Conservation (phyloP, 1,140 invertebrate genomes). For the Trissolcus basalis region DNA sequence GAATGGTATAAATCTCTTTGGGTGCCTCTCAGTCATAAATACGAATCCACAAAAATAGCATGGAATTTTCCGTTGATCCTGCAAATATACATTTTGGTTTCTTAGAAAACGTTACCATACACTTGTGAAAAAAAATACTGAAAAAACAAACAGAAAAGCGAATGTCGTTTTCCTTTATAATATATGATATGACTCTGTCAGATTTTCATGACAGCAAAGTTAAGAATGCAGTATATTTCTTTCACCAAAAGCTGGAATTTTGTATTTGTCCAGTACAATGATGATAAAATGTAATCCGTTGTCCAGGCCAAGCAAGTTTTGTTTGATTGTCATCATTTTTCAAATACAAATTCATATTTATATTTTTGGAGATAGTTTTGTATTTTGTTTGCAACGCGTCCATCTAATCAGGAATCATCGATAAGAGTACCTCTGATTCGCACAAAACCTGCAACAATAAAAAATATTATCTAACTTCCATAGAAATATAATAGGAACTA, state of each 20-base stretch:
- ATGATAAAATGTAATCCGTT: too few relatives aligned
- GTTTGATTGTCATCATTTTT: too few relatives aligned
- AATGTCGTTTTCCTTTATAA: constrained; percentile 26
- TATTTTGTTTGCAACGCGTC: not conserved
- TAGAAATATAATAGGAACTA: constrained; percentile 50
- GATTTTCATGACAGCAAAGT: constrained; percentile 22
- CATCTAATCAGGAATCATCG: constrained; percentile 3
- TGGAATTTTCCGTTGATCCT: constrained; percentile 20
- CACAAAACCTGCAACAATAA: constrained; percentile 12
- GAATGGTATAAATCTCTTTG: constrained; percentile 16
- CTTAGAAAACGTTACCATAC: constrained; percentile 16
- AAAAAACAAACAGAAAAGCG: constrained; percentile 27
- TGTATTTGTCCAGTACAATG: constrained; percentile 21
- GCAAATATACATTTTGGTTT: constrained; percentile 19
- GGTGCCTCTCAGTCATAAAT: constrained; percentile 24
- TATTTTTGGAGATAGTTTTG: too few relatives aligned
- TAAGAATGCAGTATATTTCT: constrained; percentile 23
- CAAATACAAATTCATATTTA: too few relatives aligned
- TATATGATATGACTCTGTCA: constrained; percentile 24
- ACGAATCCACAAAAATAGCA: constrained; percentile 11
- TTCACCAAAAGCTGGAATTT: constrained; percentile 10
- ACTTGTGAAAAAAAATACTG: constrained; percentile 33
- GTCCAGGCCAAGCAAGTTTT: too few relatives aligned
- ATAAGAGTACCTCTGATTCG: constrained; percentile 20
- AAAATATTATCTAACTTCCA: constrained; percentile 48